phyloP scores from a whole-genome alignment of 2,888 invertebrate genomes.

The Lithophane ornitopus region DNA sequence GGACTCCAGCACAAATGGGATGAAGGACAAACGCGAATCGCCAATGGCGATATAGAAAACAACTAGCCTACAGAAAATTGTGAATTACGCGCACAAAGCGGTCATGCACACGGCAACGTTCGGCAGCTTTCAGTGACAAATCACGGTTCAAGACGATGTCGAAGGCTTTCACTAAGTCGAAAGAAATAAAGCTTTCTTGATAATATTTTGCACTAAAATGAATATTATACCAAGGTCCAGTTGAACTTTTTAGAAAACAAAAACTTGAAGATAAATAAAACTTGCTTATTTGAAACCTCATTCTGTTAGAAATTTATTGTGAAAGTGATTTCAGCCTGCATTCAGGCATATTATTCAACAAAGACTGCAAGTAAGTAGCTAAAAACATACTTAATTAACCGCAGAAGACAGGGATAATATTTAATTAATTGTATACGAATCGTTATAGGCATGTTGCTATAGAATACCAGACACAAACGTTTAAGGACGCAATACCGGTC shows the following conservation, averaged over 20 bases:
- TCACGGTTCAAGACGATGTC: neutral
- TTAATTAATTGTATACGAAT: neutral
- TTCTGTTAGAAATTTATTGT: neutral
- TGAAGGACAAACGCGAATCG: neutral
- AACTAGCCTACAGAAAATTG: neutral
- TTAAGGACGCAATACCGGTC: slow-evolving; percentile 9
- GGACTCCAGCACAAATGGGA: neutral
- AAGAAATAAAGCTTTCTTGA: neutral
- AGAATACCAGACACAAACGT: slow-evolving; percentile 26
- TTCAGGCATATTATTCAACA: neutral
- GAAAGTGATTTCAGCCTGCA: neutral
- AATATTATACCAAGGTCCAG: neutral
- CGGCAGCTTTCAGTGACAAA: slow-evolving; percentile 1
- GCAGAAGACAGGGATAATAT: neutral
- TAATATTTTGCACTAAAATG: slow-evolving; percentile 1
- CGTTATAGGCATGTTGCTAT: neutral
- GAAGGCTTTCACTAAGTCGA: neutral
- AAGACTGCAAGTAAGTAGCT: neutral
- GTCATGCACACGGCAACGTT: neutral
- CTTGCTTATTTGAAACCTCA: no score
- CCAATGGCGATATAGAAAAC: neutral
- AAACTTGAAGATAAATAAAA: neutral
- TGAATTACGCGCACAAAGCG: neutral
- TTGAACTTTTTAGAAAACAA: neutral
- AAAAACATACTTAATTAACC: neutral